Evolutionary conservation across 2,113 vertebrate genomes (phyloP).

Genomic region (Heterotis niloticus): DNA sequence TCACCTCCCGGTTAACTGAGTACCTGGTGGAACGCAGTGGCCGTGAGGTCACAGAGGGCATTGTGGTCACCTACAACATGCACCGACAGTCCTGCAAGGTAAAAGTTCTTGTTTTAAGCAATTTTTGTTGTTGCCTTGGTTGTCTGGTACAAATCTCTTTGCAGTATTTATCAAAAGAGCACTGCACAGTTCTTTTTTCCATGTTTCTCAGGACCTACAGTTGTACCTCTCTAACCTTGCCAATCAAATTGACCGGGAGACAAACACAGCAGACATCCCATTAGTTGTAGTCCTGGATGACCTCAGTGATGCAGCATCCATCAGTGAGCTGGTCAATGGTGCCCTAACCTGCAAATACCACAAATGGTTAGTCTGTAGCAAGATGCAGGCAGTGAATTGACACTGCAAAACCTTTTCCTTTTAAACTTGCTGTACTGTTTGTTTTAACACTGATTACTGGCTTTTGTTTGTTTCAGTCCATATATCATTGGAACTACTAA

Average conservation of each 20-base stretch:
- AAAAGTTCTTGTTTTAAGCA: constrained; percentile 8
- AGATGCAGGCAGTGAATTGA: neutral
- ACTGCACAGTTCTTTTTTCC: neutral
- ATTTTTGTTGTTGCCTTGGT: neutral
- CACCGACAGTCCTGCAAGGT: constrained; percentile 98
- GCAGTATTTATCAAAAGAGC: neutral
- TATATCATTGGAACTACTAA: constrained; percentile 97
- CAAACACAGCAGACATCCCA: constrained; percentile 73
- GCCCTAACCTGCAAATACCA: constrained; percentile 98
- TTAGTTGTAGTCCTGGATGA: constrained; percentile 91
- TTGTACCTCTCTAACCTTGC: constrained; percentile 93
- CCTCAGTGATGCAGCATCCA: constrained; percentile 79
- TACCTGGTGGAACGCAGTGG: constrained; percentile 94
- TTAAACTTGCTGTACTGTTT: neutral
- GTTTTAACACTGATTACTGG: neutral
- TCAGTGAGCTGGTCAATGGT: constrained; percentile 93
- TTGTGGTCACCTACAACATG: constrained; percentile 93
- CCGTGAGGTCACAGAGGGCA: constrained; percentile 79
- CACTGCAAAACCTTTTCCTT: neutral
- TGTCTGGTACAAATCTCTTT: neutral
- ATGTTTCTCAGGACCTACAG: constrained; percentile 79
- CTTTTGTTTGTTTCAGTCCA: constrained; percentile 63
- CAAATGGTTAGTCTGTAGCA: constrained; percentile 78
- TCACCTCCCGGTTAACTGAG: constrained; percentile 85
- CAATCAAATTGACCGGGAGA: constrained; percentile 93